Evolutionary conservation across 35 echinoderm and acorn worm genomes (phyloP).

Genomic region (Heliocidaris erythrogramma): DNA sequence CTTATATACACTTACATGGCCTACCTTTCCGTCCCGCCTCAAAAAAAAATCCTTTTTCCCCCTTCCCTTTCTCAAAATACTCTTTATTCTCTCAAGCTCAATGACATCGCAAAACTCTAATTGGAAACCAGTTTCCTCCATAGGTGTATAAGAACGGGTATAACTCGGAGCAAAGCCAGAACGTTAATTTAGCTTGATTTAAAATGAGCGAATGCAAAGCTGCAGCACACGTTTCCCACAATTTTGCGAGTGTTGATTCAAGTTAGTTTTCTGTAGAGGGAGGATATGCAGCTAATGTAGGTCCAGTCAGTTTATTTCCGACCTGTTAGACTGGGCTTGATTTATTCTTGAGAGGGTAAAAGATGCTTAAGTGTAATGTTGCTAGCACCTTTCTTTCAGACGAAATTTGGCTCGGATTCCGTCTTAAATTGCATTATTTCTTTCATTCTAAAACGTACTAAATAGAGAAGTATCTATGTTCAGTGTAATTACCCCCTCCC

Average conservation of each 20-base stretch:
- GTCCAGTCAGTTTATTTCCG: neutral
- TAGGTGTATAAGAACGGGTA: neutral
- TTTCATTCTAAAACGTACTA: no score
- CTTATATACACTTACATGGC: neutral
- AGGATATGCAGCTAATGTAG: neutral
- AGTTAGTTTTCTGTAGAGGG: neutral
- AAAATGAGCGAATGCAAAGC: neutral
- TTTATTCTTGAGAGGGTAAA: neutral
- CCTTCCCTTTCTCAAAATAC: neutral
- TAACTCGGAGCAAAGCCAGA: neutral
- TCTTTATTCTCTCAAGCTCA: neutral
- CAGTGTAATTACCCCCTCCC: no score
- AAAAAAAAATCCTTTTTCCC: neutral
- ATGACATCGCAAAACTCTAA: constrained; percentile 5
- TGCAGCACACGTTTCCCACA: neutral
- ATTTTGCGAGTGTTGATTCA: constrained; percentile 16
- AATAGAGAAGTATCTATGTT: no score
- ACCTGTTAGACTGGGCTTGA: neutral
- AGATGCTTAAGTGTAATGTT: neutral
- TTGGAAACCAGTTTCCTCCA: neutral
- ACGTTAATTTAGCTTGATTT: constrained; percentile 11
- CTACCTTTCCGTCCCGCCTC: neutral
- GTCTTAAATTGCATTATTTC: neutral
- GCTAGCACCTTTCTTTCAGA: neutral
- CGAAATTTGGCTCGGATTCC: neutral